phyloP scores from a whole-genome alignment of 2,888 invertebrate species.

The Callosobruchus maculatus region DNA sequence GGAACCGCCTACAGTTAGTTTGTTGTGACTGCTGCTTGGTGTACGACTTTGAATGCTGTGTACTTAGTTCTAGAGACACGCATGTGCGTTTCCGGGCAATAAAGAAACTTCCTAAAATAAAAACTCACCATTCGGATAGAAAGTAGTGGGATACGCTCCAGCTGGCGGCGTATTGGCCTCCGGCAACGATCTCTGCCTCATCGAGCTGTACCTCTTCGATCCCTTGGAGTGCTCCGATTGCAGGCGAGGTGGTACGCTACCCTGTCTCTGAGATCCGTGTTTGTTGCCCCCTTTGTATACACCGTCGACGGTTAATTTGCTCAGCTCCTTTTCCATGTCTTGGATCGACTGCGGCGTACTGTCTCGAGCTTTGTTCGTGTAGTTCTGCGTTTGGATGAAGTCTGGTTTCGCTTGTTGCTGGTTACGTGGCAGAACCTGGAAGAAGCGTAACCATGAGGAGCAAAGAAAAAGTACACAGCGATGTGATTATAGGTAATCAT shows the following conservation, averaged over 20 bases:
- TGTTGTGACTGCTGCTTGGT: too few species aligned
- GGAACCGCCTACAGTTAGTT: too few species aligned
- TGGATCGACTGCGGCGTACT: constrained; percentile 31
- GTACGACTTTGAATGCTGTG: too few species aligned
- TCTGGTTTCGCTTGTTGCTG: constrained; percentile 23
- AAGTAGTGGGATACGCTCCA: constrained; percentile 28
- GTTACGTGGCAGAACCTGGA: constrained; percentile 6
- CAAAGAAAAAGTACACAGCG: too few species aligned
- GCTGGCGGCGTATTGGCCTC: constrained; percentile 48
- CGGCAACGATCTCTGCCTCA: constrained; percentile 57
- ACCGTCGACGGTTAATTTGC: constrained; percentile 35
- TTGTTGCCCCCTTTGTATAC: constrained; percentile 24
- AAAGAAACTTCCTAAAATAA: too few species aligned
- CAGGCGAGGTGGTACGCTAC: constrained; percentile 45
- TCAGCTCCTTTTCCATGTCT: constrained; percentile 41
- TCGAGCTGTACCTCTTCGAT: constrained; percentile 56
- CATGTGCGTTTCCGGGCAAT: too few species aligned
- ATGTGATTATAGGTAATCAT: too few species aligned
- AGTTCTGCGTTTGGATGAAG: constrained; percentile 39
- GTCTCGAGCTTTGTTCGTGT: constrained; percentile 41
- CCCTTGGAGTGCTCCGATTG: constrained; percentile 48
- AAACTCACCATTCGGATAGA: constrained; percentile 38
- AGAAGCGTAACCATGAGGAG: too few species aligned
- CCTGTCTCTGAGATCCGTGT: constrained; percentile 34
- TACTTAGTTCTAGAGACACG: too few species aligned